Conservation (phyloP, 1,140 invertebrate genomes). For the Halyomorpha halys region DNA sequence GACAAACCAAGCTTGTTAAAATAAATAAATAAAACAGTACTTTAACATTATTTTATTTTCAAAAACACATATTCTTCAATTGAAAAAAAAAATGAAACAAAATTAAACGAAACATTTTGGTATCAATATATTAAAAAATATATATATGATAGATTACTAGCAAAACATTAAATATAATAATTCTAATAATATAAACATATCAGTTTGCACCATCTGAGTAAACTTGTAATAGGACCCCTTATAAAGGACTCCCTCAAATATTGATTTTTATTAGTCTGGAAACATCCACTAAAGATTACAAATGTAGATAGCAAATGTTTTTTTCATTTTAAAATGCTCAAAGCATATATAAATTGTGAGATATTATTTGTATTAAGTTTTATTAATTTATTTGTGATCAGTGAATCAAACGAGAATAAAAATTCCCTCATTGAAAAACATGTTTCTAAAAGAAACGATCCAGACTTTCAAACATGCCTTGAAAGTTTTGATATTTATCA, state of each 20-base stretch:
- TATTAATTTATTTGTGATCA: background rate
- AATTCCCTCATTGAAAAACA: background rate
- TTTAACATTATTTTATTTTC: too few species aligned
- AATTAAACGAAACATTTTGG: too few species aligned
- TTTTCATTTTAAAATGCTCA: slow-evolving; percentile 4
- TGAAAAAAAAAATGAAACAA: too few species aligned
- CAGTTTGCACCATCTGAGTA: too few species aligned
- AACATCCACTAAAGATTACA: background rate
- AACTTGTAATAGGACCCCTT: too few species aligned
- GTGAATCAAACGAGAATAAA: slow-evolving; percentile 3
- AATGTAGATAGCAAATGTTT: slow-evolving; percentile 2
- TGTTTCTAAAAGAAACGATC: background rate
- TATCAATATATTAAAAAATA: too few species aligned
- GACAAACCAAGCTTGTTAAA: too few species aligned
- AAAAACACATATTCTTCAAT: too few species aligned
- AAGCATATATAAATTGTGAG: background rate
- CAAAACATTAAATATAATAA: too few species aligned
- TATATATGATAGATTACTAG: too few species aligned
- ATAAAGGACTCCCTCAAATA: background rate
- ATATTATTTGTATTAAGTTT: slow-evolving; percentile 4
- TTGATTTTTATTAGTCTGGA: slow-evolving; percentile 13
- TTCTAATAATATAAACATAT: too few species aligned
- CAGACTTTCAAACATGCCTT: slow-evolving; percentile 34
- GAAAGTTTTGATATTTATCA: slow-evolving; percentile 73
- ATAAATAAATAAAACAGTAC: too few species aligned